Conservation (phyloP, 2,113 vertebrate species). For the Microtus pennsylvanicus region DNA sequence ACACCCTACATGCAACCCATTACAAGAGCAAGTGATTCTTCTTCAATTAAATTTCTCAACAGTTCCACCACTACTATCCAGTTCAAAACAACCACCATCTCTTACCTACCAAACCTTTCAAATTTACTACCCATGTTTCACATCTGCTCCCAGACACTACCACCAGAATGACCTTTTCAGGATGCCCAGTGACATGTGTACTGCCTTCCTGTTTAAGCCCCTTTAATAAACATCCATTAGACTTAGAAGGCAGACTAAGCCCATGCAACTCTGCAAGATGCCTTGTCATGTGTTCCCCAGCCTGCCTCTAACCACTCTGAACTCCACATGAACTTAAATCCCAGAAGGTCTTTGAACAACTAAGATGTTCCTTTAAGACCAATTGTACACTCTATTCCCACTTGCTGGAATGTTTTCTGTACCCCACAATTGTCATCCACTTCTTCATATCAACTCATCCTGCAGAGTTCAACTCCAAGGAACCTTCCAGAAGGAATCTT, state of each 20-base stretch:
- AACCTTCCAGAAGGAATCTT: background rate
- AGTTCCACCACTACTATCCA: background rate
- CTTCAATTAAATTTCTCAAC: background rate
- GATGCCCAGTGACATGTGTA: background rate
- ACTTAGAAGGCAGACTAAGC: background rate
- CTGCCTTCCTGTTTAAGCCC: background rate
- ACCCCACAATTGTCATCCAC: background rate
- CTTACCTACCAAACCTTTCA: background rate
- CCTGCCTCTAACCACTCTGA: background rate
- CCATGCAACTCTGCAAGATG: background rate
- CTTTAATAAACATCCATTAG: background rate
- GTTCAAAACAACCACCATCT: background rate
- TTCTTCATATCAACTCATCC: background rate
- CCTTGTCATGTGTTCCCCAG: background rate
- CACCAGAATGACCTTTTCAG: background rate
- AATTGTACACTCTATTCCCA: background rate
- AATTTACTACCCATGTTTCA: background rate
- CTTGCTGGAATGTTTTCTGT: background rate
- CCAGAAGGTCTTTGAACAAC: background rate
- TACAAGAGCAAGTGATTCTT: background rate
- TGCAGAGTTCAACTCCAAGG: background rate
- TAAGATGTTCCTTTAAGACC: background rate
- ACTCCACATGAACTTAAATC: background rate
- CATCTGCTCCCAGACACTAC: background rate
- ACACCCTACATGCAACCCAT: background rate